Percentiles rank a stretch among this genome's conserved stretches.
phyloP scores from a whole-genome alignment of 1,140 invertebrate genomes.

The Zaprionus africanus region DNA sequence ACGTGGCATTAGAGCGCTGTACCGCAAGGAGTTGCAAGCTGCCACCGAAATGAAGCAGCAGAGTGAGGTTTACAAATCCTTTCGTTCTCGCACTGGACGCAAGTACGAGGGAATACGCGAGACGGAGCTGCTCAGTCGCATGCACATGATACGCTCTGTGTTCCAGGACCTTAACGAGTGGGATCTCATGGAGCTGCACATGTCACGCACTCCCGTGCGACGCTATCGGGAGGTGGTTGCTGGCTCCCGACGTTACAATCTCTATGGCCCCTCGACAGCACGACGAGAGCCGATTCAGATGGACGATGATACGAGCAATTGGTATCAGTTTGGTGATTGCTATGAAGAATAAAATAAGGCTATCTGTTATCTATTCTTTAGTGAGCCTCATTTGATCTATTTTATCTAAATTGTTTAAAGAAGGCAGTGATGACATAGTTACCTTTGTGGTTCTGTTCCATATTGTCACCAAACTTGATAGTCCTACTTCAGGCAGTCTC shows the following conservation, averaged over 20 bases:
- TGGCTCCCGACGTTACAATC: slow-evolving; percentile 60
- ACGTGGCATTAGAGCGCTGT: slow-evolving; percentile 64
- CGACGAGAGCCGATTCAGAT: slow-evolving; percentile 57
- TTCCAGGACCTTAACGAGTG: slow-evolving; percentile 71
- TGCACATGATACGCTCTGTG: slow-evolving; percentile 69
- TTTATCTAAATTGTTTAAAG: too few species aligned
- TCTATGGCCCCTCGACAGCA: slow-evolving; percentile 66
- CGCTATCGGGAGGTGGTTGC: slow-evolving; percentile 66
- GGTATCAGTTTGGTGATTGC: slow-evolving; percentile 60
- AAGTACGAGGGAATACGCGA: slow-evolving; percentile 68
- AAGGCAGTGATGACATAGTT: too few species aligned
- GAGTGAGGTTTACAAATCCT: slow-evolving; percentile 73
- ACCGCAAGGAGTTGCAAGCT: slow-evolving; percentile 67
- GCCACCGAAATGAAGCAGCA: slow-evolving; percentile 60
- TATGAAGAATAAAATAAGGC: too few species aligned
- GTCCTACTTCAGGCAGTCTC: too few species aligned
- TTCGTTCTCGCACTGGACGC: slow-evolving; percentile 57
- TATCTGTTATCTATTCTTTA: too few species aligned
- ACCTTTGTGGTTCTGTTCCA: too few species aligned
- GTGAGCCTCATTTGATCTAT: too few species aligned
- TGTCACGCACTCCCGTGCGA: slow-evolving; percentile 61
- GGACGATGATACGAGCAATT: slow-evolving; percentile 56
- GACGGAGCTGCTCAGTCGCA: slow-evolving; percentile 61
- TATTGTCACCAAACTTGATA: too few species aligned
- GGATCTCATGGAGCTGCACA: slow-evolving; percentile 69